Conservation (phyloP, 2,113 vertebrate genomes). For the Apistogramma diplotaenia region DNA sequence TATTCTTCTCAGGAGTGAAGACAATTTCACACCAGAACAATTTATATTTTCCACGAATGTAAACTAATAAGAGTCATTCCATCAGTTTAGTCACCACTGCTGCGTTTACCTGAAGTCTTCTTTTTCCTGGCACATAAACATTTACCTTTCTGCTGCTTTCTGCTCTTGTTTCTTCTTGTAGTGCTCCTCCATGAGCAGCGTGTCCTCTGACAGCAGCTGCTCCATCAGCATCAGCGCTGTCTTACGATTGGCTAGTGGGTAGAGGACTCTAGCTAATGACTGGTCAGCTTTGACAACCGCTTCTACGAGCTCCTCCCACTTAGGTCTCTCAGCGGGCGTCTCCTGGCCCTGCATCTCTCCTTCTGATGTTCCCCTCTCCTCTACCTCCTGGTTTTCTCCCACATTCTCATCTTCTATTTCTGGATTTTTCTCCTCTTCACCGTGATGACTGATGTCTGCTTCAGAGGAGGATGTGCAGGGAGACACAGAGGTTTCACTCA, state of each 20-base stretch:
- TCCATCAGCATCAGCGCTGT: slow-evolving; percentile 88
- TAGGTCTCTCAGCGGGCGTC: slow-evolving; percentile 36
- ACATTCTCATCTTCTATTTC: not conserved
- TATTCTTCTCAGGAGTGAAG: not conserved
- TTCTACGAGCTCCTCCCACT: slow-evolving; percentile 78
- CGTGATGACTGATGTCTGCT: slow-evolving; percentile 19
- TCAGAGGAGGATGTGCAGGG: slow-evolving; percentile 9
- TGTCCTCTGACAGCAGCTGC: slow-evolving; percentile 84
- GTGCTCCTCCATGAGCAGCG: slow-evolving; percentile 80
- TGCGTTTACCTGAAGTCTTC: not conserved
- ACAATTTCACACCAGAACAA: not conserved
- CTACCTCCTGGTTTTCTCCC: slow-evolving; percentile 7
- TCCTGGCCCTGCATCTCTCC: slow-evolving; percentile 29
- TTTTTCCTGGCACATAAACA: not conserved
- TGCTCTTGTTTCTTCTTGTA: slow-evolving; percentile 77
- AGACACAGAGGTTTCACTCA: not conserved
- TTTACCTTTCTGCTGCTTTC: slow-evolving; percentile 61
- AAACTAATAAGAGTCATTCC: not conserved
- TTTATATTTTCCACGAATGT: not conserved
- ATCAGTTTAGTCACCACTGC: not conserved
- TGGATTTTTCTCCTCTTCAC: slow-evolving; percentile 21
- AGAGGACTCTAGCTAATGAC: slow-evolving; percentile 79
- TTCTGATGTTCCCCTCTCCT: slow-evolving; percentile 35
- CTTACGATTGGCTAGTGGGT: slow-evolving; percentile 79
- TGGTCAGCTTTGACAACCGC: slow-evolving; percentile 82